Conservation (phyloP, 2,113 vertebrate species). For the Tenebrosternarchus preto region DNA sequence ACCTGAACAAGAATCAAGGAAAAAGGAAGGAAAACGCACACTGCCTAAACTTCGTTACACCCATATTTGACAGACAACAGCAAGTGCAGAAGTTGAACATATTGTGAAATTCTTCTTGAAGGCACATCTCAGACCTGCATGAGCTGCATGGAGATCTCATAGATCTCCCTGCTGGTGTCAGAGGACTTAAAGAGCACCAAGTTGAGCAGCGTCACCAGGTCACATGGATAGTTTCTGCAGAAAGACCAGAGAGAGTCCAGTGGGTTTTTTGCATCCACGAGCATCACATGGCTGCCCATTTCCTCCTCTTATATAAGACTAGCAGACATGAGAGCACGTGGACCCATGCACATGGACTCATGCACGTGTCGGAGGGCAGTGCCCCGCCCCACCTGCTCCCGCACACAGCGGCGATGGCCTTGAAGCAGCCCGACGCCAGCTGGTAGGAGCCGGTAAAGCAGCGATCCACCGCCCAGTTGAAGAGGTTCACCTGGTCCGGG, state of each 20-base stretch:
- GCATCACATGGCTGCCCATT: too few species aligned
- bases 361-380: background rate
- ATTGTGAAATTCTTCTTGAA: background rate
- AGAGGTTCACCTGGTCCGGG: slow-evolving; percentile 95
- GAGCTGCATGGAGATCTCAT: slow-evolving; percentile 98
- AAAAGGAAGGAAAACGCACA: background rate
- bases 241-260: background rate
- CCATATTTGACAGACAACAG: background rate
- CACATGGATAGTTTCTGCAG: slow-evolving; percentile 95
- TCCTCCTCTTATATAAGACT: too few species aligned
- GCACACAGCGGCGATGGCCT: slow-evolving; percentile 96
- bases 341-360: background rate
- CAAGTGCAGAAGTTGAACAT: slow-evolving; percentile 40
- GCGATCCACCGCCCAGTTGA: slow-evolving; percentile 97
- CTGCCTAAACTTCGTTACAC: background rate
- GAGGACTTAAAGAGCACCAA: slow-evolving; percentile 97
- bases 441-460: slow-evolving; percentile 98
- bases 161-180: slow-evolving; percentile 95
- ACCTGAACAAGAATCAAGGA: slow-evolving; percentile 73
- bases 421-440: slow-evolving; percentile 96
- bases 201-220: slow-evolving; percentile 94
- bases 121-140: slow-evolving; percentile 83
- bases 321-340: too few species aligned
- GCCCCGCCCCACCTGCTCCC: slow-evolving; percentile 93
- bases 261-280: background rate